phyloP scores from a whole-genome alignment of 2,797 vertebrate genomes.

The Meriones psammophilus region DNA sequence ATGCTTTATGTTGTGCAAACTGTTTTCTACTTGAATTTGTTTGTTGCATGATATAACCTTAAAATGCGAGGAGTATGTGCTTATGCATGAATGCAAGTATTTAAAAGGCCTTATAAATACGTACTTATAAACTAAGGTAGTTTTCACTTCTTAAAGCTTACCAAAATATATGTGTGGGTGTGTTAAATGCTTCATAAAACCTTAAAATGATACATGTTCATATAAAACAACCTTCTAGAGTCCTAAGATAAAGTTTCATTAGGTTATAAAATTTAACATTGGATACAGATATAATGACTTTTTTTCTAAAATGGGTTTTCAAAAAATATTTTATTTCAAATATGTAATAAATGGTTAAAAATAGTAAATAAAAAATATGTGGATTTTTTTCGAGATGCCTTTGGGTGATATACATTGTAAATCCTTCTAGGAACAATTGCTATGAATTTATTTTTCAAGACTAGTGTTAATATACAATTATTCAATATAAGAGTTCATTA shows the following conservation, averaged over 20 bases:
- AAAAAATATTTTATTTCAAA: not conserved
- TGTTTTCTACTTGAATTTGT: not conserved
- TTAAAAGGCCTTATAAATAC: not conserved
- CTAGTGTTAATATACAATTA: not conserved
- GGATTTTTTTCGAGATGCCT: not conserved
- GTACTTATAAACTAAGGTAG: not conserved
- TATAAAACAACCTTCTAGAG: not conserved
- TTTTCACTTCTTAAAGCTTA: not conserved
- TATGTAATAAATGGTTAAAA: not conserved
- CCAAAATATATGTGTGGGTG: not conserved
- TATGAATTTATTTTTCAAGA: not conserved
- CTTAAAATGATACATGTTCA: not conserved
- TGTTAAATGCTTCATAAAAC: conserved; percentile 20
- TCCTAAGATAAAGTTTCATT: conserved; percentile 8
- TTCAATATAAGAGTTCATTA: not conserved
- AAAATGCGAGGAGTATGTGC: not conserved
- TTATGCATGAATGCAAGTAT: not conserved
- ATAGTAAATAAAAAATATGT: not conserved
- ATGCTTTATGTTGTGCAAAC: not conserved
- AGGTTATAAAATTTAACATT: conserved; percentile 24
- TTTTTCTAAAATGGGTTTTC: conserved; percentile 10
- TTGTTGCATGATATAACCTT: not conserved
- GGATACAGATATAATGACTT: not conserved
- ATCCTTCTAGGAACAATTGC: not conserved
- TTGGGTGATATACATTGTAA: not conserved